phyloP scores from a whole-genome alignment of 2,113 vertebrate species.

The Stercorarius parasiticus region DNA sequence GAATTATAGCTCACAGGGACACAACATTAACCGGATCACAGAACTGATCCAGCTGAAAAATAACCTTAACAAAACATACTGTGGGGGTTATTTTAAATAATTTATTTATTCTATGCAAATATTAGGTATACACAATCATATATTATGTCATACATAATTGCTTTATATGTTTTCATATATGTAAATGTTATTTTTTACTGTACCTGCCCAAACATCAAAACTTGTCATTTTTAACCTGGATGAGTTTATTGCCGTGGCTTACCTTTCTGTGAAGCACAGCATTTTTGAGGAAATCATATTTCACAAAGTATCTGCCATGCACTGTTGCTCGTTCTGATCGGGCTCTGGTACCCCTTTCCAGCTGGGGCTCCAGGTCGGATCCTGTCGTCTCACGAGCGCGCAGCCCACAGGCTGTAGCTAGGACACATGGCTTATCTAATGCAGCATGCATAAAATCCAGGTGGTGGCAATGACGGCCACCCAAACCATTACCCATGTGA shows the following conservation, averaged over 20 bases:
- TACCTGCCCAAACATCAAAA: not conserved
- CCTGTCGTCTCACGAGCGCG: rapidly evolving
- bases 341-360: not conserved
- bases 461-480: not conserved
- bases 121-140: not conserved
- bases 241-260: not conserved
- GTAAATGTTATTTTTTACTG: not conserved
- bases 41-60: not conserved
- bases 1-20: not conserved
- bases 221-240: not conserved
- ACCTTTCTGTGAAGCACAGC: not conserved
- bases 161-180: not conserved
- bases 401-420: not conserved
- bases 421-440: not conserved
- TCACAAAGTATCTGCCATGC: not conserved
- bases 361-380: not conserved
- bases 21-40: not conserved
- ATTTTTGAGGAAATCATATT: not conserved
- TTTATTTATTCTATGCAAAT: not conserved
- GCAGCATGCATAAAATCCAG: not conserved
- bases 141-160: not conserved
- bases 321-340: not conserved
- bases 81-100: not conserved
- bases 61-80: not conserved
- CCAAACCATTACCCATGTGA: not conserved